Evolutionary conservation across 1,140 invertebrate species (phyloP).

Genomic region (Rhyzopertha dominica): DNA sequence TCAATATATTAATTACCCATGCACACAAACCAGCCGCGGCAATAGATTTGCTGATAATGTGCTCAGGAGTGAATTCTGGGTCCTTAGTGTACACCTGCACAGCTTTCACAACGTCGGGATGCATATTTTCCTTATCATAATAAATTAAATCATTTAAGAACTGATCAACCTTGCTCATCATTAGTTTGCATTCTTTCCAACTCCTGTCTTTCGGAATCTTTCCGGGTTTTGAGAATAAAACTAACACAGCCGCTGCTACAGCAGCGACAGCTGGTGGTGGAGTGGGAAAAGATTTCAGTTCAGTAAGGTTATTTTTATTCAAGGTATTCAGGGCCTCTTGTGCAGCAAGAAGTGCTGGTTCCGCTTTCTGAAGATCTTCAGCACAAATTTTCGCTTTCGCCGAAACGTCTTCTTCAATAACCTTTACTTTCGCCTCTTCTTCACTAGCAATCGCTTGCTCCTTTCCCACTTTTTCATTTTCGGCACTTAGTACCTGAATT

Average conservation of each 20-base stretch:
- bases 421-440: constrained; percentile 85
- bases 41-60: constrained; percentile 78
- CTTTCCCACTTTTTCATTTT: constrained; percentile 83
- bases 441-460: constrained; percentile 78
- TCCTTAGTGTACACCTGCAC: constrained; percentile 55
- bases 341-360: constrained; percentile 84
- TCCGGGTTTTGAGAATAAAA: constrained; percentile 77
- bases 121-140: constrained; percentile 94
- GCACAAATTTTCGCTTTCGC: constrained; percentile 83
- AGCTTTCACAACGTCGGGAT: constrained; percentile 76
- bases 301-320: constrained; percentile 91
- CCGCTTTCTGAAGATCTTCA: constrained; percentile 83
- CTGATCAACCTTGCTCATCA: constrained; percentile 80
- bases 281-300: constrained; percentile 88
- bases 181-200: constrained; percentile 86
- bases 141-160: constrained; percentile 82
- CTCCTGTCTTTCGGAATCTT: constrained; percentile 88
- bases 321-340: constrained; percentile 87
- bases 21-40: constrained; percentile 88
- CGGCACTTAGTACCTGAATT: constrained; percentile 82
- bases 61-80: constrained; percentile 80
- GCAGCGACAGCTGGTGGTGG: constrained; percentile 77
- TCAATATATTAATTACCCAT: constrained; percentile 91
- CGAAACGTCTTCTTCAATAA: constrained; percentile 81
- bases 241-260: constrained; percentile 82